Base-by-base conservation (phyloP, 2,113 vertebrate genomes). In the Hypomesus transpacificus region DNA sequence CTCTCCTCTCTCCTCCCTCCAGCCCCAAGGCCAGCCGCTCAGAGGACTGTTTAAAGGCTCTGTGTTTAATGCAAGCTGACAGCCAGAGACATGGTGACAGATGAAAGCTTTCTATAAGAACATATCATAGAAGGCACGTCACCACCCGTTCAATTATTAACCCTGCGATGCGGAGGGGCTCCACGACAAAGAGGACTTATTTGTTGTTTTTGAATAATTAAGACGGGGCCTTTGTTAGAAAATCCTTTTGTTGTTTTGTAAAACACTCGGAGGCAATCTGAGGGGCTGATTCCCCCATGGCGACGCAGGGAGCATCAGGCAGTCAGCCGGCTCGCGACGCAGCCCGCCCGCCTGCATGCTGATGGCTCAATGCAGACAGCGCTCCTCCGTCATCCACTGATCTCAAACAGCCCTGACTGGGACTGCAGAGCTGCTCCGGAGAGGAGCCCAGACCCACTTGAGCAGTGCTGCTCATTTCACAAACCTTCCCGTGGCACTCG, bases 141-240 rank as follows among this genome's bases (percentile, higher is more conserved):
- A 66, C 46, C 18, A 73, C 64, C 68, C 69, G 74, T 77, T 75
- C 76, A 77, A 80, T 81, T 51, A 70, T 83, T 77, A 70, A 82
- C 70, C 78, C 78, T 74, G 72, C 60, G 61, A 22, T 31, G 60
- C 52, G 59, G 28, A 34, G 69, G 51, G 71, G 60, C 50, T 34
- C 31, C 18, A 26, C 14, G 74, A 34, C 70, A 69, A 69, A 75
- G 60, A 84, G 59, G 39, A 73, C 73, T 34, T 77, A 82, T 85
- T 86, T 86, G 80, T 84, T 67, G 75, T 79, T 80, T 86, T 59
- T 86, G 53, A 86, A 88, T 87, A 82, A 86, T 84, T 86, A 80
- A 79, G 67, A 58, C 46, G n/a, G 51, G 51, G 3, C 13, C 76
- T 74, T 76, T 81, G 82, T 84, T 76, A 75, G 81, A 64, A 74